Evolutionary conservation across 1,140 invertebrate genomes (phyloP).

Genomic region (Helicoverpa zea): DNA sequence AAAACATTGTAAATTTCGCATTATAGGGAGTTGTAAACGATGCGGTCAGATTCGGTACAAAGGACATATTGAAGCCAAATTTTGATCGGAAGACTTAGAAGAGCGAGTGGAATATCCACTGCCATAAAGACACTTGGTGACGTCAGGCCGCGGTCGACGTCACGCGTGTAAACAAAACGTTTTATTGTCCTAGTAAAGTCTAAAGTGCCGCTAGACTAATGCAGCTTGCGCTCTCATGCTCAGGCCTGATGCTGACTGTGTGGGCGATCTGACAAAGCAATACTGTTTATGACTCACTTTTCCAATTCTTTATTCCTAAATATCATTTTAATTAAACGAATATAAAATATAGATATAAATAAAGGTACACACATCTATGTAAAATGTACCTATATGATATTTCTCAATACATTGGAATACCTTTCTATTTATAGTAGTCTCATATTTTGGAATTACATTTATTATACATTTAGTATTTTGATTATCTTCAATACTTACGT

Average conservation of each 20-base stretch:
- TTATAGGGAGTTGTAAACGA: constrained; percentile 50
- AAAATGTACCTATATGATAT: constrained; percentile 47
- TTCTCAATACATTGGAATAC: constrained; percentile 48
- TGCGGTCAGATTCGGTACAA: constrained; percentile 59
- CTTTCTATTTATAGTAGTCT: constrained; percentile 46
- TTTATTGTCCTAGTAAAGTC: constrained; percentile 85
- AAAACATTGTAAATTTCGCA: constrained; percentile 54
- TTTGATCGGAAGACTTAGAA: constrained; percentile 64
- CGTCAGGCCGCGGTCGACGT: constrained; percentile 46
- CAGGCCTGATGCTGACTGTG: constrained; percentile 36
- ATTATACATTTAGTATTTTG: constrained; percentile 63
- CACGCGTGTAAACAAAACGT: constrained; percentile 70
- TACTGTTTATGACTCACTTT: constrained; percentile 36
- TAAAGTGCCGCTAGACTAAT: constrained; percentile 76
- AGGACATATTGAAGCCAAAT: constrained; percentile 57
- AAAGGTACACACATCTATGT: constrained; percentile 46
- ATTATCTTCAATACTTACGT: constrained; percentile 71
- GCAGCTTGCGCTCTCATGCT: constrained; percentile 36
- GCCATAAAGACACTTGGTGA: constrained; percentile 52
- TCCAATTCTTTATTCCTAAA: constrained; percentile 33
- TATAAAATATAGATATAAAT: constrained; percentile 54
- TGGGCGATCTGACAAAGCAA: constrained; percentile 44
- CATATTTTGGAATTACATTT: constrained; percentile 65
- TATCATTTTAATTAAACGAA: constrained; percentile 45
- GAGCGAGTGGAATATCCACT: constrained; percentile 52